Evolutionary conservation across 53 echinoderm and acorn worm genomes (phyloP).

Genomic region (Actinopyga echinites): DNA sequence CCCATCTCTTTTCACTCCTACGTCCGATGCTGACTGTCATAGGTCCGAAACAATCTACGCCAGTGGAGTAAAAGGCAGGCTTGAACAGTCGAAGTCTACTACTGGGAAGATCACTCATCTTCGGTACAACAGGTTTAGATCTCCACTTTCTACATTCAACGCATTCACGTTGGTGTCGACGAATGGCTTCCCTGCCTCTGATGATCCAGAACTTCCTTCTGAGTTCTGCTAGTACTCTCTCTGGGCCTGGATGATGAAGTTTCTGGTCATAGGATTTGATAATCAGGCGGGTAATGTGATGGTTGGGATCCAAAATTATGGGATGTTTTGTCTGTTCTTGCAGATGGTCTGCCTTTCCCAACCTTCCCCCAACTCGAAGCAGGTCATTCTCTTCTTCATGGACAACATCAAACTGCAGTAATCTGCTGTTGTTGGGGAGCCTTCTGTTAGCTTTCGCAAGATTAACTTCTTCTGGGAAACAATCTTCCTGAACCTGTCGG

Average conservation of each 20-base stretch:
- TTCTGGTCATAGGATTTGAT: background rate
- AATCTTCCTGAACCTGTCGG: too few species aligned
- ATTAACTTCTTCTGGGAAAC: too few species aligned
- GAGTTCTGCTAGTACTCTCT: background rate
- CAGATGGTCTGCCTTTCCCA: background rate
- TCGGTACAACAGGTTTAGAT: background rate
- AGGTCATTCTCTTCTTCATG: too few species aligned
- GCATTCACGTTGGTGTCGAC: background rate
- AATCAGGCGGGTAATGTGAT: background rate
- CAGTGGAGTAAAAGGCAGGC: background rate
- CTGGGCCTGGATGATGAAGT: constrained; percentile 9
- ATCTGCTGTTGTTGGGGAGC: too few species aligned
- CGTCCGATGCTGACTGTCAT: constrained; percentile 27
- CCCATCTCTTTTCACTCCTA: constrained; percentile 23
- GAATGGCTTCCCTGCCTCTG: background rate
- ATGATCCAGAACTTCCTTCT: constrained; percentile 2
- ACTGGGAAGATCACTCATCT: background rate
- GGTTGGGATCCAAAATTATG: background rate
- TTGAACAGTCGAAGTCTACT: background rate
- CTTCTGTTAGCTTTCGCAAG: too few species aligned
- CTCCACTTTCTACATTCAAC: background rate
- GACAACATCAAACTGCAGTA: too few species aligned
- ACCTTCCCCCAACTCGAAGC: too few species aligned
- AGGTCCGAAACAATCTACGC: constrained; percentile 27
- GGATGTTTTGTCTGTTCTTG: background rate